Evolutionary conservation across 2,888 invertebrate species (phyloP).

Genomic region (Caenorhabditis wallacei): DNA sequence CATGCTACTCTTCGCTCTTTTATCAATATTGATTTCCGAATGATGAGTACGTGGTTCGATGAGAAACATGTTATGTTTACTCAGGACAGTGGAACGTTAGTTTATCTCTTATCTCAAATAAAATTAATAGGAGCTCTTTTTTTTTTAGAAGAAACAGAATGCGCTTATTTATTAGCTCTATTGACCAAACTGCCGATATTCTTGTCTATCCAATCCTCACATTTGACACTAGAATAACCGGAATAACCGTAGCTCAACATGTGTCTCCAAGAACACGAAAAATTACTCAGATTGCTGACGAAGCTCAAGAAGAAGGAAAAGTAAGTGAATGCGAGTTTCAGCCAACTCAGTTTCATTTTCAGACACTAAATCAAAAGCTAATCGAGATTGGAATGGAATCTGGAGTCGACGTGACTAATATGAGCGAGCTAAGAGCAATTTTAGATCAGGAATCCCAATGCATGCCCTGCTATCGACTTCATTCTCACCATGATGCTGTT

Average conservation of each 20-base stretch:
- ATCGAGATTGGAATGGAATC: conserved; percentile 29
- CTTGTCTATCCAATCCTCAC: conserved; percentile 41
- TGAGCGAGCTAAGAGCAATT: conserved; percentile 18
- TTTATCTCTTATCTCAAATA: not conserved
- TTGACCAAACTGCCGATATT: conserved; percentile 25
- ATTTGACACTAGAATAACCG: conserved; percentile 11
- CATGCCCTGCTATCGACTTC: conserved; percentile 41
- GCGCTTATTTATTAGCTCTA: conserved; percentile 31
- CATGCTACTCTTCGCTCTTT: conserved; percentile 7
- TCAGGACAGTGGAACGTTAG: conserved; percentile 22
- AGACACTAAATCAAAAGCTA: conserved; percentile 31
- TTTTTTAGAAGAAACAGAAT: conserved; percentile 32
- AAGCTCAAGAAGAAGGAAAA: conserved; percentile 63
- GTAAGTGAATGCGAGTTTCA: too few relatives aligned
- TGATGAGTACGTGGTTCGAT: conserved; percentile 46
- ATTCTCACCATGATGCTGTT: conserved; percentile 42
- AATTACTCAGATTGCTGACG: conserved; percentile 65
- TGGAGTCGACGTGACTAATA: conserved; percentile 30
- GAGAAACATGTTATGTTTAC: conserved; percentile 26
- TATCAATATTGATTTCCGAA: conserved; percentile 1
- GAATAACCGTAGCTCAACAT: conserved; percentile 41
- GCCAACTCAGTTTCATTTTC: not conserved
- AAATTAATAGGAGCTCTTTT: too few relatives aligned
- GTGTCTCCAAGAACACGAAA: conserved; percentile 65
- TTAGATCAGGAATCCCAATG: conserved; percentile 41